Conservation (phyloP, 1,140 invertebrate genomes). For the Sinella curviseta region DNA sequence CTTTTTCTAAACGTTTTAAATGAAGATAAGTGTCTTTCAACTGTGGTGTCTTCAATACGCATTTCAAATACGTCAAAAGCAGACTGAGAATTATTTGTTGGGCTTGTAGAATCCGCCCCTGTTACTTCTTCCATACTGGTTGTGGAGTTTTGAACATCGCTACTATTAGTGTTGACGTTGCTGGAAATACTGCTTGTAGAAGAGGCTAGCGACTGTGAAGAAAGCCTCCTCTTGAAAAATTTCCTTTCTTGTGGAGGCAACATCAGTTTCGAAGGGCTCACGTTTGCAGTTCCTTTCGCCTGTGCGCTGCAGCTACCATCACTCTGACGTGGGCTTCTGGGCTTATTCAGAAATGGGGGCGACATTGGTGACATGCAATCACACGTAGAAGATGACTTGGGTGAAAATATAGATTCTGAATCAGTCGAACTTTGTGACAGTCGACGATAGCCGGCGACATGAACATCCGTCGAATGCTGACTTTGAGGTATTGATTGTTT, state of each 20-base stretch:
- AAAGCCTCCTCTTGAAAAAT: constrained; percentile 44
- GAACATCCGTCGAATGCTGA: not conserved
- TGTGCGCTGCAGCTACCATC: not conserved
- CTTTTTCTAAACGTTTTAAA: constrained; percentile 73
- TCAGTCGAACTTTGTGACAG: constrained; percentile 39
- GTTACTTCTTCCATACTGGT: not conserved
- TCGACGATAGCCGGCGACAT: not conserved
- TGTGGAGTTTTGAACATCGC: not conserved
- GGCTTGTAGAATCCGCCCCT: not conserved
- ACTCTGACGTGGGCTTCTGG: not conserved
- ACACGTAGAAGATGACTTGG: not conserved
- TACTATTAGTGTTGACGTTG: not conserved
- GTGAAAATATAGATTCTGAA: constrained; percentile 24
- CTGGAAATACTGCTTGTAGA: not conserved
- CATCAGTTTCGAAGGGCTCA: constrained; percentile 34
- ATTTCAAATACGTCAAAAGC: constrained; percentile 17
- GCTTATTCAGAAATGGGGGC: not conserved
- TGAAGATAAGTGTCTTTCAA: not conserved
- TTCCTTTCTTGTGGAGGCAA: constrained; percentile 42
- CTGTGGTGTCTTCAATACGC: constrained; percentile 18
- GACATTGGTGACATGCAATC: not conserved
- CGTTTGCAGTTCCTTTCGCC: constrained; percentile 2
- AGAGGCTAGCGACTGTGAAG: not conserved
- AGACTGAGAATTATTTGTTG: not conserved
- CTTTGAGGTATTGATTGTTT: constrained; percentile 6